Conservation (phyloP, 2,797 vertebrate genomes). For the Tapirus indicus region DNA sequence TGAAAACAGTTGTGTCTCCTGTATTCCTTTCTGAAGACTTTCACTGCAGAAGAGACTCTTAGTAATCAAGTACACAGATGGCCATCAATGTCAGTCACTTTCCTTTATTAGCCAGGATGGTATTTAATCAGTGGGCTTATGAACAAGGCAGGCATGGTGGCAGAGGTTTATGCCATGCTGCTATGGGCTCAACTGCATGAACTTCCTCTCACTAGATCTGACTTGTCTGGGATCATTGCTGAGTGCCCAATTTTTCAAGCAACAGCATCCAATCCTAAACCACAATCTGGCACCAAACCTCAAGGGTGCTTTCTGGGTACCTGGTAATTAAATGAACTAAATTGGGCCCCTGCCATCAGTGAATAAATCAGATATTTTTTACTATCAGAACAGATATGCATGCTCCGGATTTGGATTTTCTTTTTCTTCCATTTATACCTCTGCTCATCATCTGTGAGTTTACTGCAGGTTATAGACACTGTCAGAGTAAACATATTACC, state of each 20-base stretch:
- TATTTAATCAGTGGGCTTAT: not conserved
- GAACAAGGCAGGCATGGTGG: not conserved
- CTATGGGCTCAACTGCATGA: not conserved
- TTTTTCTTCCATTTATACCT: not conserved
- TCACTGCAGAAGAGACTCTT: not conserved
- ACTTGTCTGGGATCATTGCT: not conserved
- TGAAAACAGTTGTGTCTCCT: not conserved
- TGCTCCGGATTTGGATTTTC: not conserved
- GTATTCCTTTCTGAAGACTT: not conserved
- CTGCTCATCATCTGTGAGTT: not conserved
- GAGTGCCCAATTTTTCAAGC: not conserved
- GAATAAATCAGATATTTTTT: not conserved
- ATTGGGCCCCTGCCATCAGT: not conserved
- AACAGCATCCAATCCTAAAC: not conserved
- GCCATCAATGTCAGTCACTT: not conserved
- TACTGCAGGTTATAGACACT: slow-evolving; percentile 22
- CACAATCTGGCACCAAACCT: not conserved
- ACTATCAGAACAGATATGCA: not conserved
- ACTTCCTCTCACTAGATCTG: not conserved
- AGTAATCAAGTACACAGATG: not conserved
- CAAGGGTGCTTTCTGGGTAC: not conserved
- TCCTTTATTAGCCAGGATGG: not conserved
- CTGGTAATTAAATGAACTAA: not conserved
- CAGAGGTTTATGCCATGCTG: not conserved
- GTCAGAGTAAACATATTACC: not conserved